Percentiles rank a stretch among this genome's conserved stretches.
Conservation (phyloP, 2,888 invertebrate species). For the Syritta pipiens region DNA sequence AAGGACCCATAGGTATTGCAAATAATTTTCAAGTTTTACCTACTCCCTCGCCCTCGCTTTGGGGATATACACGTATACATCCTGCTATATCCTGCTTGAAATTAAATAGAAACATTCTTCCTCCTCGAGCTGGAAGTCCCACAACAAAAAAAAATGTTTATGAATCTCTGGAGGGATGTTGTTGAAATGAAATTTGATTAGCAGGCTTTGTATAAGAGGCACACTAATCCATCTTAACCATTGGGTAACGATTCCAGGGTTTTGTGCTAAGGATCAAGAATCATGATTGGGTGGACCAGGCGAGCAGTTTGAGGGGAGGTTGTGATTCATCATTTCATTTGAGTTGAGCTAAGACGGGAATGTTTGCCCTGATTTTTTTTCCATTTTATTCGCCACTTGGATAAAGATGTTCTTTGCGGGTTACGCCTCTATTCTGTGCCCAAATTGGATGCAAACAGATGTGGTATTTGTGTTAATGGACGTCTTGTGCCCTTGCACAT, state of each 20-base stretch:
- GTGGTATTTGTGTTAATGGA: constrained; percentile 7
- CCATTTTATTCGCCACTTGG: background rate
- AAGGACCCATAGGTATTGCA: constrained; percentile 62
- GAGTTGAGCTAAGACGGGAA: constrained; percentile 18
- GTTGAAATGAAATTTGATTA: constrained; percentile 68
- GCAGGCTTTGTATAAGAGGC: constrained; percentile 61
- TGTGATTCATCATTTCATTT: constrained; percentile 60
- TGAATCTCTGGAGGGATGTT: constrained; percentile 62
- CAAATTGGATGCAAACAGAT: constrained; percentile 45
- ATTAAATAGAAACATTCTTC: constrained; percentile 49
- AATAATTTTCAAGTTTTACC: constrained; percentile 60
- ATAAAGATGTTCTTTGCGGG: constrained; percentile 2
- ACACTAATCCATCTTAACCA: constrained; percentile 66
- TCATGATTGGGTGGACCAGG: constrained; percentile 43
- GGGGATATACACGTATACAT: background rate
- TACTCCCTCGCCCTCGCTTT: background rate
- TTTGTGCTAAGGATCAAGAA: constrained; percentile 38
- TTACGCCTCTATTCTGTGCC: constrained; percentile 11
- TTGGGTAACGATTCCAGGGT: constrained; percentile 41
- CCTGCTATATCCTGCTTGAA: constrained; percentile 31
- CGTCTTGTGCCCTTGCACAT: background rate
- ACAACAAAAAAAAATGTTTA: constrained; percentile 32
- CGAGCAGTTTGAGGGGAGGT: too few relatives aligned
- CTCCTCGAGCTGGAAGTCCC: background rate
- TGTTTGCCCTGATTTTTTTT: constrained; percentile 21